Conservation (phyloP, 2,113 vertebrate species). For the Calidris pugnax region DNA sequence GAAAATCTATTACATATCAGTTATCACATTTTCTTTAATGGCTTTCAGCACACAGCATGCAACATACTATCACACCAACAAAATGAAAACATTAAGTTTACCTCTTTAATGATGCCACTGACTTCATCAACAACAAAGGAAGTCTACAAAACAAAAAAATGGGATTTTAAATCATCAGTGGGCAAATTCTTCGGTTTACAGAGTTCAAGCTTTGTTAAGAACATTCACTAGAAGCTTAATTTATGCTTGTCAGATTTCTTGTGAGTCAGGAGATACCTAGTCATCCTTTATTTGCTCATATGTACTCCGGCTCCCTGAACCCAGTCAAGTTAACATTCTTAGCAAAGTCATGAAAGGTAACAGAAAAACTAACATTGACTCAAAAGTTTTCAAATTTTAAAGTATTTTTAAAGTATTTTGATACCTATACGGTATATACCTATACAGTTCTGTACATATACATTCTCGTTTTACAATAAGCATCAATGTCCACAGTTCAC, state of each 20-base stretch:
- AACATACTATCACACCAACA: background rate
- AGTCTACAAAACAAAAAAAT: conserved; percentile 69
- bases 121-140: conserved; percentile 91
- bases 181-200: background rate
- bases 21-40: background rate
- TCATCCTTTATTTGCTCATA: background rate
- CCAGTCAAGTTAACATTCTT: background rate
- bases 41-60: background rate
- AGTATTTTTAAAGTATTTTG: background rate
- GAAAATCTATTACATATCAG: background rate
- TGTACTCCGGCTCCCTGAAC: background rate
- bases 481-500: accelerated
- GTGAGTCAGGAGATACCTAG: background rate
- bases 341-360: background rate
- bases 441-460: background rate
- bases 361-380: background rate
- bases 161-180: background rate
- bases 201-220: background rate
- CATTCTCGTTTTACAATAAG: background rate
- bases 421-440: no score
- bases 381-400: background rate
- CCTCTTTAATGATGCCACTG: conserved; percentile 92
- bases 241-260: background rate
- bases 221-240: background rate
- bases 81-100: conserved; percentile 44